Evolutionary conservation across 2,797 vertebrate genomes (phyloP).

Genomic region (Scyliorhinus canicula): DNA sequence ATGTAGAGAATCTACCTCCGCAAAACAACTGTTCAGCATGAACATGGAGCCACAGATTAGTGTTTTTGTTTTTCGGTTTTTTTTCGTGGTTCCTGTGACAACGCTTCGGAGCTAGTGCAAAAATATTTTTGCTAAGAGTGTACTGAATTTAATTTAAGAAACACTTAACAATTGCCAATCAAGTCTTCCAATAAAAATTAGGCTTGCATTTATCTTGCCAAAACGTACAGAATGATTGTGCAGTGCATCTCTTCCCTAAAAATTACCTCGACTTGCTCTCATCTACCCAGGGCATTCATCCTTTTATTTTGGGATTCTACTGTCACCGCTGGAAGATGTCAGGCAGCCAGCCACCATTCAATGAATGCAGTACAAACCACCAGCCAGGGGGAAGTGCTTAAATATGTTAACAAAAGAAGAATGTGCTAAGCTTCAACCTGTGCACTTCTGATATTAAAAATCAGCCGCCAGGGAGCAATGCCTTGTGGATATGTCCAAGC

Average conservation of each 20-base stretch:
- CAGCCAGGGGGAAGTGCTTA: neutral
- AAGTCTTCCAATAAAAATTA: neutral
- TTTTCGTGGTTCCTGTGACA: constrained; percentile 20
- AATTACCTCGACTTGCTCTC: neutral
- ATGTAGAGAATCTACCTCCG: neutral
- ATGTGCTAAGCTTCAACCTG: neutral
- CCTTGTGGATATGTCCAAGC: neutral
- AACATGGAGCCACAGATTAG: neutral
- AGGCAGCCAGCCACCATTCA: neutral
- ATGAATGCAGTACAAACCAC: neutral
- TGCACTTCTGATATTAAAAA: neutral
- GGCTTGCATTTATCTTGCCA: neutral
- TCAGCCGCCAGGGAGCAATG: neutral
- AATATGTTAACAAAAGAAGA: neutral
- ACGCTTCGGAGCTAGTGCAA: neutral
- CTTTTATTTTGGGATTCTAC: too few relatives aligned
- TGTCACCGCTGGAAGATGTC: neutral
- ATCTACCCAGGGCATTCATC: neutral
- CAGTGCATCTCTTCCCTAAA: neutral
- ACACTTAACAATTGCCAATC: neutral
- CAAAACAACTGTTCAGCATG: neutral
- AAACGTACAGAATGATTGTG: neutral
- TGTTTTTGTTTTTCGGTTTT: neutral
- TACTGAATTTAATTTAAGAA: neutral
- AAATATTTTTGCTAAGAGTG: neutral